These are phyloP conservation scores for Malachius bipustulatus DNA, from an alignment of 2,888 invertebrate species.

Conservation along the genomic window DNA sequence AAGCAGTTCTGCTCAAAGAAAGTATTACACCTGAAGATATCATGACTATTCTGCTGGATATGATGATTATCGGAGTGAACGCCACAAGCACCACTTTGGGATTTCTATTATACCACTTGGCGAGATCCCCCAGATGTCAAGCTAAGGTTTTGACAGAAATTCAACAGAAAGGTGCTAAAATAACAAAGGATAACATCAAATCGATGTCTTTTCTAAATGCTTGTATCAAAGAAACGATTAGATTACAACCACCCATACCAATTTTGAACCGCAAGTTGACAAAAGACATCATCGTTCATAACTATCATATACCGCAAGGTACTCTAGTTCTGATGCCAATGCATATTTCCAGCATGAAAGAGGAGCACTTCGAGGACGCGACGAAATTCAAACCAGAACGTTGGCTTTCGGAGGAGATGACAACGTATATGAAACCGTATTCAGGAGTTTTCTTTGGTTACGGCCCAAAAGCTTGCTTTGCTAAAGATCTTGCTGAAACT, in stretches of 20 bases:
- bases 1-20: constrained; percentile 44
- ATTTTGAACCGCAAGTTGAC: constrained; percentile 47
- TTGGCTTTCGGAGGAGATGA: constrained; percentile 40
- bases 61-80: constrained; percentile 54
- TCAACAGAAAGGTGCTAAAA: constrained; percentile 20
- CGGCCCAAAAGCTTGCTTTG: constrained; percentile 50
- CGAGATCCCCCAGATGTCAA: constrained; percentile 52
- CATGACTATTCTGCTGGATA: constrained; percentile 51
- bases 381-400: constrained; percentile 49
- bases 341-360: constrained; percentile 47
- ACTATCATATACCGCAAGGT: constrained; percentile 43
- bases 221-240: constrained; percentile 50
- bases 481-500: constrained; percentile 48
- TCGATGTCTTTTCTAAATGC: constrained; percentile 47
- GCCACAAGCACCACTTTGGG: constrained; percentile 49
- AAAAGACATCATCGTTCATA: constrained; percentile 47
- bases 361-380: constrained; percentile 54
- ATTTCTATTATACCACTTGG: constrained; percentile 54
- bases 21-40: constrained; percentile 48
- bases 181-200: constrained; percentile 25
- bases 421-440: constrained; percentile 38
- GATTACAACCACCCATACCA: constrained; percentile 54
- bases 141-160: constrained; percentile 51
- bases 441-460: constrained; percentile 53
- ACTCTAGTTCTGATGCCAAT: constrained; percentile 55